Evolutionary conservation across 2,113 vertebrate species (phyloP).

Genomic region (Erpornis zantholeuca): DNA sequence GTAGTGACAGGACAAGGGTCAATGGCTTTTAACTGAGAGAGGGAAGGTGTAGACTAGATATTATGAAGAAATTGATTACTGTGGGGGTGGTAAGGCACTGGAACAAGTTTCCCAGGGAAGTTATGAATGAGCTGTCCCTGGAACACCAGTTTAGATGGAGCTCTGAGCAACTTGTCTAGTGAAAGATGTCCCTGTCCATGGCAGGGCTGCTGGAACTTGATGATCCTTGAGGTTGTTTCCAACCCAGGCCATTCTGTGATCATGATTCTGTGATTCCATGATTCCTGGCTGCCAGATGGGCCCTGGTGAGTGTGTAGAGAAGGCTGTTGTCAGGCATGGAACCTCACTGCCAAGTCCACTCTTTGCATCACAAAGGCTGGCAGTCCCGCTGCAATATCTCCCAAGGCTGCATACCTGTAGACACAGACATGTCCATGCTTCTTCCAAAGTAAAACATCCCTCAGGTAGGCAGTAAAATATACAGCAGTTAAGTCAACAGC

Average conservation of each 20-base stretch:
- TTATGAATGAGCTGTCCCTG: neutral
- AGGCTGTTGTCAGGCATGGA: neutral
- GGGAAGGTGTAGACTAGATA: neutral
- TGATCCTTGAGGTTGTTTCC: neutral
- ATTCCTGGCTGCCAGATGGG: neutral
- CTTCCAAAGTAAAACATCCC: neutral
- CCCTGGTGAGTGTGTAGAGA: neutral
- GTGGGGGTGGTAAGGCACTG: neutral
- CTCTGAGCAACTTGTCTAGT: neutral
- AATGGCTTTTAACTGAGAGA: neutral
- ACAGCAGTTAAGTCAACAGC: neutral
- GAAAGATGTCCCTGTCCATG: neutral
- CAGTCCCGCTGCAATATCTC: neutral
- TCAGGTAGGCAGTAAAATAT: neutral
- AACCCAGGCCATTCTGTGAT: neutral
- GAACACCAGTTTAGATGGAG: neutral
- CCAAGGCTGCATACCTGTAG: neutral
- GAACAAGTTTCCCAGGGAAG: neutral
- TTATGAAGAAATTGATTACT: neutral
- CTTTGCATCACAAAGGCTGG: neutral
- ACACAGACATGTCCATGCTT: neutral
- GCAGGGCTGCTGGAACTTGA: neutral
- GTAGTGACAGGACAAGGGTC: neutral
- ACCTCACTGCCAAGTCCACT: neutral
- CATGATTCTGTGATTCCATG: neutral